Evolutionary conservation across 2,888 invertebrate genomes (phyloP).

Genomic region (Caenorhabditis imperialis): DNA sequence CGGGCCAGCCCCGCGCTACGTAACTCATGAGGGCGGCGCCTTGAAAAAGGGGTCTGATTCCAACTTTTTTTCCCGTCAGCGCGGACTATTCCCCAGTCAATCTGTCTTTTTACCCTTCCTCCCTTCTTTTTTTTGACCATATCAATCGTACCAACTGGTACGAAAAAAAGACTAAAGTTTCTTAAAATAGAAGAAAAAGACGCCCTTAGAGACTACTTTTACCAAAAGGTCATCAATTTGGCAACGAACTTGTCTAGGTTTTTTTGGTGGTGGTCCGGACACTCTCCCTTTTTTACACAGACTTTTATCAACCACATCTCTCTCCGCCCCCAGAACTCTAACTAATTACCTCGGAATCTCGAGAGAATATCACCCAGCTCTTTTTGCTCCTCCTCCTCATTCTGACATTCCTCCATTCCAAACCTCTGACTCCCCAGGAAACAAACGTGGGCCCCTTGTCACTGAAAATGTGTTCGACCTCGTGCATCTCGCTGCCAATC

Average conservation of each 20-base stretch:
- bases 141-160: not conserved
- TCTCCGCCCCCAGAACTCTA: too few species aligned
- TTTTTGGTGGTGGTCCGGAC: too few species aligned
- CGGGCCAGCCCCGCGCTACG: constrained; percentile 9
- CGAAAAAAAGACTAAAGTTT: not conserved
- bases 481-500: constrained; percentile 5
- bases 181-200: not conserved
- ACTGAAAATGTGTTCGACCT: constrained; percentile 14
- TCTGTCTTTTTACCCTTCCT: not conserved
- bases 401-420: not conserved
- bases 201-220: constrained; percentile 8
- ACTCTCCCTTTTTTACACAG: too few species aligned
- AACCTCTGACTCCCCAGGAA: constrained; percentile 10
- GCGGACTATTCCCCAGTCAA: not conserved
- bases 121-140: not conserved
- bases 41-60: constrained; percentile 26
- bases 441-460: constrained; percentile 50
- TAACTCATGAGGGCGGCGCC: constrained; percentile 38
- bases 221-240: constrained; percentile 10
- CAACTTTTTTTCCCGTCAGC: too few species aligned
- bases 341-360: too few species aligned
- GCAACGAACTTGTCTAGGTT: constrained; percentile 9
- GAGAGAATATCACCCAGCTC: constrained; percentile 26
- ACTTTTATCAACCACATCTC: too few species aligned
- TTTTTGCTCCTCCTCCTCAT: not conserved